A percentile compares a stretch with the other conserved stretches of the same genome.
Evolutionary conservation across 2,113 vertebrate genomes (phyloP).

Genomic region (Mungos mungo): DNA sequence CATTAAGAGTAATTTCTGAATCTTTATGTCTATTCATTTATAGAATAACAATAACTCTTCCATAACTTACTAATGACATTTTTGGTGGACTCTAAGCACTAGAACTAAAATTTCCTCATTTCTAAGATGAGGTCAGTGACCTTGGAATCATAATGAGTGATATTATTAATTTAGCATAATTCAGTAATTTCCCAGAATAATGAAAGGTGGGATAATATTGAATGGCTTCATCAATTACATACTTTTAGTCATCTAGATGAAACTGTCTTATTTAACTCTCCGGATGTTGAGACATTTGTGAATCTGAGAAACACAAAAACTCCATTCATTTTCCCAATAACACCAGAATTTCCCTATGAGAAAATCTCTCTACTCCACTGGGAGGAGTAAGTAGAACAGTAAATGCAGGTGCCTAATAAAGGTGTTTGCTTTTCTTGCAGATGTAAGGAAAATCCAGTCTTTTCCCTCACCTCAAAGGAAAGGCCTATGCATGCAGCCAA

Average conservation of each 20-base stretch:
- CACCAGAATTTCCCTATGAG: not conserved
- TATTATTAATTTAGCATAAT: not conserved
- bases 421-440: not conserved
- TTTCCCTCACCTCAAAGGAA: not conserved
- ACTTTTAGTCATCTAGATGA: not conserved
- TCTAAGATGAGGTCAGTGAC: constrained; percentile 10
- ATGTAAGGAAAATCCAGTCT: not conserved
- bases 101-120: not conserved
- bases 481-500: not conserved
- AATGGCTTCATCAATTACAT: not conserved
- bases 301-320: not conserved
- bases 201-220: not conserved
- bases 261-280: not conserved
- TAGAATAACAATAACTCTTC: not conserved
- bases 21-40: not conserved
- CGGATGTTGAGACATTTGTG: not conserved
- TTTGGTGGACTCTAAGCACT: not conserved
- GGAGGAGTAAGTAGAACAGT: not conserved
- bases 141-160: not conserved
- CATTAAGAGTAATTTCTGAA: not conserved
- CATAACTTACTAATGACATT: not conserved
- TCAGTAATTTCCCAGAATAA: not conserved
- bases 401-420: not conserved
- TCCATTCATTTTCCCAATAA: not conserved
- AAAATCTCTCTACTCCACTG: not conserved